Conservation (phyloP, 2,888 invertebrate species). For the Athalia rosae region DNA sequence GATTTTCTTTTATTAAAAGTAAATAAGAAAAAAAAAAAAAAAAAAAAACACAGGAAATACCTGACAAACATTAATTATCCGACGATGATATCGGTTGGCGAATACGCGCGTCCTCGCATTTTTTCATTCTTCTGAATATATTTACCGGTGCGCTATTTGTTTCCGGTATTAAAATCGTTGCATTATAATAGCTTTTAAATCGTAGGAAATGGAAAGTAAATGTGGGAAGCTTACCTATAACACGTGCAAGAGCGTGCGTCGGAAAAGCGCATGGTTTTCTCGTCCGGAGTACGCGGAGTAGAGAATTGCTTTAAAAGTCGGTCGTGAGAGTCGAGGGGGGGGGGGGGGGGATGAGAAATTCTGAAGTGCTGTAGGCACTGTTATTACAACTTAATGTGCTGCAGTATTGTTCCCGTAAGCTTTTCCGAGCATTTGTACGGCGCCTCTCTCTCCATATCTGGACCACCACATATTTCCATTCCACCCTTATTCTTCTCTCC, state of each 20-base stretch:
- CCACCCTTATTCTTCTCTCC: slow-evolving; percentile 44
- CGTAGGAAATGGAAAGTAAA: slow-evolving; percentile 23
- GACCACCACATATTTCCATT: slow-evolving; percentile 37
- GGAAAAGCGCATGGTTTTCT: slow-evolving; percentile 29
- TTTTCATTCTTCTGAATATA: background rate
- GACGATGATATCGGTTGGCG: too few species aligned
- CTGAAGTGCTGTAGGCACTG: slow-evolving; percentile 52
- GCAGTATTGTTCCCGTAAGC: slow-evolving; percentile 62
- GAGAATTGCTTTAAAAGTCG: slow-evolving; percentile 43
- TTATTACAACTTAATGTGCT: slow-evolving; percentile 66
- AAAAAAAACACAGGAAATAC: too few species aligned
- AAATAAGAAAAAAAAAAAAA: too few species aligned
- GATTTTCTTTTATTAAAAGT: too few species aligned
- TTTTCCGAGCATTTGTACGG: slow-evolving; percentile 55
- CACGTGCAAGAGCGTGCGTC: background rate
- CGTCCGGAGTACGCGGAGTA: background rate
- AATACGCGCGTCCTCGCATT: too few species aligned
- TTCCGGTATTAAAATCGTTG: too few species aligned
- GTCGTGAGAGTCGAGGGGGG: slow-evolving; percentile 21
- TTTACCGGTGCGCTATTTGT: too few species aligned
- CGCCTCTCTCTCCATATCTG: slow-evolving; percentile 30
- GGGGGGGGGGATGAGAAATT: slow-evolving; percentile 52
- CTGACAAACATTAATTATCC: too few species aligned
- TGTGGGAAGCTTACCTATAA: slow-evolving; percentile 17
- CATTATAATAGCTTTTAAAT: slow-evolving; percentile 16